Percentiles rank a stretch among this genome's conserved stretches.
These are phyloP conservation scores for Parnassius glacialis DNA, from an alignment of 2,888 invertebrate genomes.

Conservation along the genomic window DNA sequence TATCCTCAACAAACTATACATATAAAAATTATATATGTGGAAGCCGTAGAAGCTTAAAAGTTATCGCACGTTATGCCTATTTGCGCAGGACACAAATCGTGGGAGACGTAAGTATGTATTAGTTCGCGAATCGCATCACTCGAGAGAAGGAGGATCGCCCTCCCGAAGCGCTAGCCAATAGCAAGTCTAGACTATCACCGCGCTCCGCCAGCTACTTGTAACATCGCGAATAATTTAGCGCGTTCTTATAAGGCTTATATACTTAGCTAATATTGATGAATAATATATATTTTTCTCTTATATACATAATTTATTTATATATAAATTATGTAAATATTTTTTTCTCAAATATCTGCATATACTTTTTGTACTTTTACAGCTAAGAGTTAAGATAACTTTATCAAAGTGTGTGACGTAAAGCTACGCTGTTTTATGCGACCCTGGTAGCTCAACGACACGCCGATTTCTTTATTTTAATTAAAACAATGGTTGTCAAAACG, in stretches of 20 bases:
- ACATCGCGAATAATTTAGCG: conserved; percentile 74
- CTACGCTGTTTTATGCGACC: conserved; percentile 60
- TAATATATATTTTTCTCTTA: neutral
- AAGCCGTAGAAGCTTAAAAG: conserved; percentile 27
- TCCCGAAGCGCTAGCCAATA: conserved; percentile 68
- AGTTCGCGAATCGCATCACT: conserved; percentile 73
- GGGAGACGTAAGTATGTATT: conserved; percentile 49
- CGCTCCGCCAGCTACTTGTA: conserved; percentile 48
- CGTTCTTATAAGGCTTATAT: conserved; percentile 34
- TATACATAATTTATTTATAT: too few species aligned
- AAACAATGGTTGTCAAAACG: conserved; percentile 56
- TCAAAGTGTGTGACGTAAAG: conserved; percentile 1
- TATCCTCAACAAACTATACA: neutral
- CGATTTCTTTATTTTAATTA: conserved; percentile 32
- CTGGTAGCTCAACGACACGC: conserved; percentile 54
- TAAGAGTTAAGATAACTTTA: conserved; percentile 3
- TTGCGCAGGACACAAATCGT: conserved; percentile 63
- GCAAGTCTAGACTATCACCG: conserved; percentile 53
- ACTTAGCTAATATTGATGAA: neutral
- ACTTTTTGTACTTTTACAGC: too few species aligned
- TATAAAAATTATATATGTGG: conserved; percentile 6
- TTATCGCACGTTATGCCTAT: conserved; percentile 36
- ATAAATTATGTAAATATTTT: too few species aligned
- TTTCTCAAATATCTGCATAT: too few species aligned
- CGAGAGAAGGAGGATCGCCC: conserved; percentile 80